A percentile compares a stretch with the other conserved stretches of the same genome.
Conservation (phyloP, 2,888 invertebrate genomes). For the Bruchidius siliquastri region DNA sequence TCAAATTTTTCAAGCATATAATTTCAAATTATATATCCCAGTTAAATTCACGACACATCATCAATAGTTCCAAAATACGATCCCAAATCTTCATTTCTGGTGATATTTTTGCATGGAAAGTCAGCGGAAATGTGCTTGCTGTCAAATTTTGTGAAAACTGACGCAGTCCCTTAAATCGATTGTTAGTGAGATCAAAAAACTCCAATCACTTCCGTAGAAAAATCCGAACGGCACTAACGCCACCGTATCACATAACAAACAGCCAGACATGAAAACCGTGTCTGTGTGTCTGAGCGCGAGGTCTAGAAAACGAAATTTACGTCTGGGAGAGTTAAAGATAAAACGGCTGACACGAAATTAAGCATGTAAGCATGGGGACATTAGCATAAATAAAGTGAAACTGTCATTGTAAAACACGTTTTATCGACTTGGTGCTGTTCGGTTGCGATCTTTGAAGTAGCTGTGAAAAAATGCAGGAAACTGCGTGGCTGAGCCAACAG, state of each 20-base stretch:
- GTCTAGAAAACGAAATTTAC: neutral
- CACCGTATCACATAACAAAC: neutral
- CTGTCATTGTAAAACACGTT: slow-evolving; percentile 10
- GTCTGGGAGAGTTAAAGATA: slow-evolving; percentile 9
- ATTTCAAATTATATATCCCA: too few relatives aligned
- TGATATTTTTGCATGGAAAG: too few relatives aligned
- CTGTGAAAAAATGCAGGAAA: neutral
- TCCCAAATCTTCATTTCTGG: too few relatives aligned
- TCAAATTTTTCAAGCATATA: too few relatives aligned
- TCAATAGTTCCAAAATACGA: too few relatives aligned
- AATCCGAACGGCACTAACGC: neutral
- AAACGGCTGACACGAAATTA: slow-evolving; percentile 25
- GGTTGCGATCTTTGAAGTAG: neutral
- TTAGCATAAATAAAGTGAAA: slow-evolving; percentile 21
- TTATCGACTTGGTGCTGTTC: neutral
- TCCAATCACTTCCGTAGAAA: neutral
- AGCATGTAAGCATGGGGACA: slow-evolving; percentile 22
- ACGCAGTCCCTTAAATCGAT: too few relatives aligned
- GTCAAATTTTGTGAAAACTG: too few relatives aligned
- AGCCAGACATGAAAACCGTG: neutral
- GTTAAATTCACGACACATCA: too few relatives aligned
- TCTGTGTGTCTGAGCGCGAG: neutral
- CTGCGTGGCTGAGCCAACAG: neutral
- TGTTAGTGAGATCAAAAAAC: neutral
- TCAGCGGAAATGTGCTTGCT: too few relatives aligned